Evolutionary conservation across 2,888 invertebrate genomes (phyloP).

Genomic region (Lymantria dispar): DNA sequence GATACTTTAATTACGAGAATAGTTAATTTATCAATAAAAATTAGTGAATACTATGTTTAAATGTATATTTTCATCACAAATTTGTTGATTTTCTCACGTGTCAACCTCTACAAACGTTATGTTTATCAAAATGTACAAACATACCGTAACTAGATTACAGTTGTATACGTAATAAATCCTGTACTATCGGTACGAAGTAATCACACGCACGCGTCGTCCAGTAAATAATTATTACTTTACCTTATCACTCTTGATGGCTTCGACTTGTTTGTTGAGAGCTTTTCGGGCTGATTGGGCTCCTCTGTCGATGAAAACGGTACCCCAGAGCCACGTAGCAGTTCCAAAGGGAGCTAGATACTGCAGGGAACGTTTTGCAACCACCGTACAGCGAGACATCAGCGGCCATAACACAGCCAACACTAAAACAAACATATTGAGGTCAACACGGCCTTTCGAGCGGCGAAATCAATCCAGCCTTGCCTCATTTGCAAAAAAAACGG

Average conservation of each 20-base stretch:
- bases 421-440: conserved; percentile 42
- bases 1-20: too few species aligned
- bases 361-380: conserved; percentile 92
- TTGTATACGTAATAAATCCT: too few species aligned
- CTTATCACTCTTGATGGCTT: conserved; percentile 85
- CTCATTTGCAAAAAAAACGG: too few species aligned
- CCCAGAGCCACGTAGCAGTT: conserved; percentile 92
- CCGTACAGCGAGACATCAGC: conserved; percentile 89
- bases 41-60: too few species aligned
- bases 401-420: conserved; percentile 92
- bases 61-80: too few species aligned
- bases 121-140: too few species aligned
- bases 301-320: conserved; percentile 93
- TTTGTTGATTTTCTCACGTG: too few species aligned
- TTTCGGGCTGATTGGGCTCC: conserved; percentile 87
- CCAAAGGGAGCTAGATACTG: conserved; percentile 93
- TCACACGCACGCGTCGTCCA: too few species aligned
- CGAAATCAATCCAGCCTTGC: neutral
- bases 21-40: too few species aligned
- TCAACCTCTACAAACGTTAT: too few species aligned
- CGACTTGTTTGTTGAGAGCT: conserved; percentile 87
- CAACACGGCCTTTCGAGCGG: neutral
- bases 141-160: too few species aligned
- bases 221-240: conserved; percentile 46
- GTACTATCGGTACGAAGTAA: too few species aligned